Percentiles rank a stretch among this genome's conserved stretches.
Evolutionary conservation across 2,797 vertebrate species (phyloP).

Genomic region (Calcarius lapponicus): DNA sequence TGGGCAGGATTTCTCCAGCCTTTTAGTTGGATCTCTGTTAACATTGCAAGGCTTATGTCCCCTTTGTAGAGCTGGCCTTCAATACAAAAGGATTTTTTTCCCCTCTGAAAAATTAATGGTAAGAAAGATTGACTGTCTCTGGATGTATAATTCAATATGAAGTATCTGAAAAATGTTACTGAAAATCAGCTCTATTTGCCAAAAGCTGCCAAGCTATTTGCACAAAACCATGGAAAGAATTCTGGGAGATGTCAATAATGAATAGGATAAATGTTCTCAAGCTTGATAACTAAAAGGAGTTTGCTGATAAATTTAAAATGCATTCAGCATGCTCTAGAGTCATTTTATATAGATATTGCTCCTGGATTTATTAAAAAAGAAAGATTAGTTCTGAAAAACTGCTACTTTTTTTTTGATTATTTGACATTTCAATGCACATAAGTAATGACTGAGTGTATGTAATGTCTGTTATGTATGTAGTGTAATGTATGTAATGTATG

Average conservation of each 20-base stretch:
- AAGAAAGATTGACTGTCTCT: slow-evolving; percentile 32
- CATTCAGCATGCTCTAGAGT: neutral
- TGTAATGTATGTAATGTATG: neutral
- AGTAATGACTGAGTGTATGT: neutral
- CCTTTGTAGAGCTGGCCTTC: neutral
- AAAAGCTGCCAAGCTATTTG: slow-evolving; percentile 53
- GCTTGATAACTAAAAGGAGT: slow-evolving; percentile 21
- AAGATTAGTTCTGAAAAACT: neutral
- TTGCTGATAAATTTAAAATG: slow-evolving; percentile 32
- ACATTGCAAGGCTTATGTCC: neutral
- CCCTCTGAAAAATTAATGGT: slow-evolving; percentile 9
- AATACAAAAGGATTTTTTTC: neutral
- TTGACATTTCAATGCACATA: neutral
- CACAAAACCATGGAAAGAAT: slow-evolving; percentile 25
- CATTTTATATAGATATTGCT: neutral
- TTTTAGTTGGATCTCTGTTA: neutral
- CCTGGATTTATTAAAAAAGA: neutral
- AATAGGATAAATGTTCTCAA: slow-evolving; percentile 37
- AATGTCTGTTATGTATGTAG: neutral
- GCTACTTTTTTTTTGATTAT: neutral
- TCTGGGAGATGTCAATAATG: slow-evolving; percentile 49
- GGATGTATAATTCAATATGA: slow-evolving; percentile 45
- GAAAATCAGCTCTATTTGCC: slow-evolving; percentile 45
- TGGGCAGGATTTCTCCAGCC: neutral
- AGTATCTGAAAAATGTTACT: slow-evolving; percentile 40